Percentiles rank a stretch among this genome's conserved stretches.
Conservation (phyloP, 2,113 vertebrate genomes). For the Benitochromis conjunctus region DNA sequence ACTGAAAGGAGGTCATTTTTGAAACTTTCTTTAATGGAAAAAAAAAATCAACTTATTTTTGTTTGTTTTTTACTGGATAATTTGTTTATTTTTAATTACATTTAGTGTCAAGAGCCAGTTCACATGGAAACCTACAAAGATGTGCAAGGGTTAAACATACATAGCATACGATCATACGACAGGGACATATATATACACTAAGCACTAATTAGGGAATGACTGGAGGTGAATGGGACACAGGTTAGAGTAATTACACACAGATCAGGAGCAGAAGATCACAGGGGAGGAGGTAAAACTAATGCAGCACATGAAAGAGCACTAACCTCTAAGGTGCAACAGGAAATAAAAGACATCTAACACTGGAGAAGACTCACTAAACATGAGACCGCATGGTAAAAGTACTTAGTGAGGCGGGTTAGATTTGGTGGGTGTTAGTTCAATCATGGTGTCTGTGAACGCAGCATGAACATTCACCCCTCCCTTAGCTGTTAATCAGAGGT, state of each 20-base stretch:
- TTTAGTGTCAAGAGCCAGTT: background rate
- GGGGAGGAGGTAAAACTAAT: fast-evolving
- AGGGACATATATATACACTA: background rate
- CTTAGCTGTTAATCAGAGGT: too few relatives aligned
- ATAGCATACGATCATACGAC: background rate
- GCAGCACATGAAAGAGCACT: background rate
- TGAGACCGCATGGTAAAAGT: background rate
- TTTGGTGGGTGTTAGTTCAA: too few relatives aligned
- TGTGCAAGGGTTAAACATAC: background rate
- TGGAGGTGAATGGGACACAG: background rate
- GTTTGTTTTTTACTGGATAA: background rate
- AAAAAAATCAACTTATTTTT: background rate
- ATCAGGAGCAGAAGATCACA: background rate
- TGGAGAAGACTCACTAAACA: background rate
- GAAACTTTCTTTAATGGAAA: background rate
- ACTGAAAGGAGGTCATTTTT: fast-evolving
- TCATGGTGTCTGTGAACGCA: too few relatives aligned
- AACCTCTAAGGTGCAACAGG: background rate
- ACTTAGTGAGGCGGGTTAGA: background rate
- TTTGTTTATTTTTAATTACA: fast-evolving
- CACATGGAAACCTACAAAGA: background rate
- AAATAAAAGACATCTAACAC: background rate
- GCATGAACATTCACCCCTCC: too few relatives aligned
- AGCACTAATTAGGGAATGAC: fast-evolving
- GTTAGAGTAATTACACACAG: background rate